Conservation (phyloP, 2,888 invertebrate genomes). For the Eristalis tenax region DNA sequence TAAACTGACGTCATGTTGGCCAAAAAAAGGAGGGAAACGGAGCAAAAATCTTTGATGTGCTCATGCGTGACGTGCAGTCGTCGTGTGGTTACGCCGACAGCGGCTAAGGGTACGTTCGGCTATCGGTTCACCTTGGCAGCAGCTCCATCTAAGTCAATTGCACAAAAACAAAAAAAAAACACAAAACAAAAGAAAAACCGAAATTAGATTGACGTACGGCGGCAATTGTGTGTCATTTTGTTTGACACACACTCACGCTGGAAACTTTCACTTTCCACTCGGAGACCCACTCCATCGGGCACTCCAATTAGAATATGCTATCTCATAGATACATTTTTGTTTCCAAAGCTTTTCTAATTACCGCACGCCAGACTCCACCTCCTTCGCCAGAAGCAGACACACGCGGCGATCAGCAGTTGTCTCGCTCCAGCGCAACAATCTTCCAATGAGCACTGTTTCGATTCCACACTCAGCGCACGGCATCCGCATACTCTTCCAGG, state of each 20-base stretch:
- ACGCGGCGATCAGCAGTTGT: constrained; percentile 24
- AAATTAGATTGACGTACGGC: constrained; percentile 37
- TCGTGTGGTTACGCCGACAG: constrained; percentile 9
- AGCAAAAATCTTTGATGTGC: constrained; percentile 41
- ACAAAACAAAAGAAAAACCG: constrained; percentile 8
- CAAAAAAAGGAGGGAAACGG: constrained; percentile 15
- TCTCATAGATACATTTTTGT: constrained; percentile 38
- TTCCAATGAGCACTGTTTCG: constrained; percentile 63
- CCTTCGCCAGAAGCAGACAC: not conserved
- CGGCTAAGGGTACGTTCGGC: constrained; percentile 34
- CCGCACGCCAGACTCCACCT: constrained; percentile 40
- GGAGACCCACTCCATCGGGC: constrained; percentile 26
- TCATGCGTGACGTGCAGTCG: constrained; percentile 64
- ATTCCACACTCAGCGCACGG: constrained; percentile 41
- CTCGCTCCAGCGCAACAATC: constrained; percentile 10
- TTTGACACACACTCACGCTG: constrained; percentile 19
- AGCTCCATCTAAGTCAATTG: constrained; percentile 44
- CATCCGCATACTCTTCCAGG: constrained; percentile 38
- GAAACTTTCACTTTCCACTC: constrained; percentile 70
- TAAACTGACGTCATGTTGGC: constrained; percentile 52
- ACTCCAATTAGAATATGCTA: constrained; percentile 37
- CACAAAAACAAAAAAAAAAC: constrained; percentile 12
- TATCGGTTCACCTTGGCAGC: constrained; percentile 61
- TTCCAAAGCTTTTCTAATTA: constrained; percentile 66
- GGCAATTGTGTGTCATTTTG: constrained; percentile 43